Evolutionary conservation across 1,140 invertebrate genomes (phyloP).

Genomic region (Bacillus rossius): DNA sequence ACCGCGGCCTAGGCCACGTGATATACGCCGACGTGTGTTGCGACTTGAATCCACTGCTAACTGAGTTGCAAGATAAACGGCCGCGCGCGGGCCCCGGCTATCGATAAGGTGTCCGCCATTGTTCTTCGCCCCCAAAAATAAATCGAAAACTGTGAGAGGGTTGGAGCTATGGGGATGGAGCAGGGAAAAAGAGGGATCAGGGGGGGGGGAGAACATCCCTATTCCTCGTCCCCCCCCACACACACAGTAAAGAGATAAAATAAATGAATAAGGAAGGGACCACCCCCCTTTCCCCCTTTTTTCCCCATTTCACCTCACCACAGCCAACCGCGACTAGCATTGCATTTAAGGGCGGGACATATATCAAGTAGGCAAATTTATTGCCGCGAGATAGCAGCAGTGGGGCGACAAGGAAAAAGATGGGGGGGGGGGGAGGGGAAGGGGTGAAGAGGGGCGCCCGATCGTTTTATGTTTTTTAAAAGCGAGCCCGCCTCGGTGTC

Average conservation of each 20-base stretch:
- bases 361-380: constrained; percentile 11
- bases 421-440: too few species aligned
- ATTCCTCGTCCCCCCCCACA: background rate
- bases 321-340: too few species aligned
- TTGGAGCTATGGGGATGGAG: background rate
- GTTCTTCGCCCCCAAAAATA: too few species aligned
- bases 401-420: background rate
- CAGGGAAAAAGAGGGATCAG: background rate
- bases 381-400: constrained; percentile 7
- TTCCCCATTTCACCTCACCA: too few species aligned
- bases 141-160: background rate
- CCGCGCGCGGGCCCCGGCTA: too few species aligned
- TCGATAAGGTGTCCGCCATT: too few species aligned
- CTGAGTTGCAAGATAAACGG: too few species aligned
- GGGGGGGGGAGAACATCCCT: background rate
- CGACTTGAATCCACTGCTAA: too few species aligned
- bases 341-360: constrained; percentile 1
- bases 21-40: too few species aligned
- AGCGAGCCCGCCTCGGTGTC: background rate
- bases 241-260: constrained; percentile 9
- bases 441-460: background rate
- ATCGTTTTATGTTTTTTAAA: constrained; percentile 11
- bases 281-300: background rate
- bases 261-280: constrained; percentile 9
- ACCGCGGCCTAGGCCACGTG: too few species aligned